Evolutionary conservation across 2,797 vertebrate species (phyloP).

Genomic region (Poliocrania exsul): DNA sequence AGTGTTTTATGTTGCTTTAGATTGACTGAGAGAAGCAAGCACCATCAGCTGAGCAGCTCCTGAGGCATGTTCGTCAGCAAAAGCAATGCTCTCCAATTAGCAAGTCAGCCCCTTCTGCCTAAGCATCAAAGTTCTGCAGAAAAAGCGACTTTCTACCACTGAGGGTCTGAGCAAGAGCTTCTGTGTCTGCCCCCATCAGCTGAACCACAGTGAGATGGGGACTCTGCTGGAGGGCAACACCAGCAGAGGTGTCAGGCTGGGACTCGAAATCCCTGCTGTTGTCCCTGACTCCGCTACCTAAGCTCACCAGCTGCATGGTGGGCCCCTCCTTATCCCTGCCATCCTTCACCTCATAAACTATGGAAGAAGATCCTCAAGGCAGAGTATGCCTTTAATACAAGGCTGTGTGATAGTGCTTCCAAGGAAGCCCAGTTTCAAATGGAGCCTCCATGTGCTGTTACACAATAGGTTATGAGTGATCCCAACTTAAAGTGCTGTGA

Average conservation of each 20-base stretch:
- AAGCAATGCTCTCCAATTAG: not conserved
- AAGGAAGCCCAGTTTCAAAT: not conserved
- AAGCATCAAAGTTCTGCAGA: not conserved
- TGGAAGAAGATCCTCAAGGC: not conserved
- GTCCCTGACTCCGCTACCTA: not conserved
- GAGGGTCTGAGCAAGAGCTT: not conserved
- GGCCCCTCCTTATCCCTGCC: not conserved
- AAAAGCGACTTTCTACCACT: not conserved
- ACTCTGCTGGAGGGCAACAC: accelerated
- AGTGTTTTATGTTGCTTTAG: not conserved
- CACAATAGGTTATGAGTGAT: not conserved
- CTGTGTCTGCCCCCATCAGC: accelerated
- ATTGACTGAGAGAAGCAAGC: not conserved
- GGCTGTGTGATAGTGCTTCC: accelerated
- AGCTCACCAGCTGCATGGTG: not conserved
- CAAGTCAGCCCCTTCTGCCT: not conserved
- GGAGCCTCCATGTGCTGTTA: not conserved
- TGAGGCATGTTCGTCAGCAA: accelerated
- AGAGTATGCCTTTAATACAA: not conserved
- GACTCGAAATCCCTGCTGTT: not conserved
- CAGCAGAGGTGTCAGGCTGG: not conserved
- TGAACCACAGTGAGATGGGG: accelerated
- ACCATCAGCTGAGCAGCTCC: not conserved
- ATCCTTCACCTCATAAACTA: not conserved
- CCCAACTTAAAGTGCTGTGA: not conserved